Percentiles rank a stretch among this genome's conserved stretches.
Evolutionary conservation across 37 sponge, comb jelly and placozoan species (phyloP).

Genomic region (Eunapius fragilis): DNA sequence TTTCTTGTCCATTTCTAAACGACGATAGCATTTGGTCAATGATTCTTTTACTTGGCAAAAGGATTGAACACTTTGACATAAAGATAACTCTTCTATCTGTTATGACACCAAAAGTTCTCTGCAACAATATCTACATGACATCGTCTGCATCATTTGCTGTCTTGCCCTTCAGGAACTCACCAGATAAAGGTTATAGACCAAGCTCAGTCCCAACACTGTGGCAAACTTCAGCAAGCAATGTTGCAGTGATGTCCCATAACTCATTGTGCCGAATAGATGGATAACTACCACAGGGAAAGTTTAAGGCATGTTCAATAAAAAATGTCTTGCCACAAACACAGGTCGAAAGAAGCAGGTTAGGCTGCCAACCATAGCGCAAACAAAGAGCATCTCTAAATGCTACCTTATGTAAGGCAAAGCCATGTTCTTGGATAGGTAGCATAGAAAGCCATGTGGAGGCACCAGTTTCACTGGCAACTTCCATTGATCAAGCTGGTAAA

Average conservation of each 20-base stretch:
- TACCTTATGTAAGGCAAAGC: conserved; percentile 36
- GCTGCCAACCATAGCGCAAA: conserved; percentile 25
- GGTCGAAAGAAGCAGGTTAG: neutral
- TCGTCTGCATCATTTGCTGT: conserved; percentile 15
- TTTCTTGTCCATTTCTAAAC: conserved; percentile 6
- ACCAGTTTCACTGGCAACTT: conserved; percentile 10
- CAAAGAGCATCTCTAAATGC: conserved; percentile 37
- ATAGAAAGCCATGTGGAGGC: conserved; percentile 21
- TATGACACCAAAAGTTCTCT: conserved; percentile 23
- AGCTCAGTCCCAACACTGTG: conserved; percentile 17
- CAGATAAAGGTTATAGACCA: conserved; percentile 22
- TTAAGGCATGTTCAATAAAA: conserved; percentile 27
- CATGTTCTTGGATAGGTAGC: conserved; percentile 34
- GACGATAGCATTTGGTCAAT: neutral
- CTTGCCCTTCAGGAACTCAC: neutral
- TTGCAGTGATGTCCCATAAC: conserved; percentile 40
- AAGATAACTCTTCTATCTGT: conserved; percentile 7
- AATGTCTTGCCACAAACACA: conserved; percentile 30
- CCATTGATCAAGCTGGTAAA: conserved; percentile 6
- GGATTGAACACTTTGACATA: conserved; percentile 36
- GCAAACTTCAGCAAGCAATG: conserved; percentile 27
- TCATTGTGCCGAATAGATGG: conserved; percentile 53
- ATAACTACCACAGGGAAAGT: conserved; percentile 30
- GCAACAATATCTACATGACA: conserved; percentile 29
- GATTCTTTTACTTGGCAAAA: neutral